phyloP scores from a whole-genome alignment of 1,140 invertebrate genomes.

The Anastrepha obliqua region DNA sequence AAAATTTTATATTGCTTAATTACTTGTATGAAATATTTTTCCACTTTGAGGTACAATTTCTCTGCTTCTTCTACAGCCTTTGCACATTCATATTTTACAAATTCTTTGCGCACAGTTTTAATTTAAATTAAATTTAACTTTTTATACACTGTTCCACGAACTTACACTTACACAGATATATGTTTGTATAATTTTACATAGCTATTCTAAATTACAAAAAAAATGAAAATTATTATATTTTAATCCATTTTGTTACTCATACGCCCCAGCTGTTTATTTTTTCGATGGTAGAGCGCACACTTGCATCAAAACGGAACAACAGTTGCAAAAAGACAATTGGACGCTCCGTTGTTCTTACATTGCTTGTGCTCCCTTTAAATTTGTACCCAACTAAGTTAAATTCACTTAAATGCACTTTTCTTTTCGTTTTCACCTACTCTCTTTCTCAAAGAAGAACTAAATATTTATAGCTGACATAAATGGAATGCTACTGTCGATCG shows the following conservation, averaged over 20 bases:
- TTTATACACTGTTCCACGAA: conserved; percentile 55
- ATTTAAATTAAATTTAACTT: conserved; percentile 20
- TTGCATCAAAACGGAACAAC: conserved; percentile 74
- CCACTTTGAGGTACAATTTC: conserved; percentile 49
- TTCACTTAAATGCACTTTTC: background rate
- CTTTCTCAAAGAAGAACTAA: too few relatives aligned
- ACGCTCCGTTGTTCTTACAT: conserved; percentile 74
- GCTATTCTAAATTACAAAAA: background rate
- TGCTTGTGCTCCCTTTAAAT: conserved; percentile 73
- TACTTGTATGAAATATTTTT: conserved; percentile 42
- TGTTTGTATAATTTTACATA: conserved; percentile 56
- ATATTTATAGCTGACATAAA: background rate
- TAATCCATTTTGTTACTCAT: conserved; percentile 5
- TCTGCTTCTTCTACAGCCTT: background rate
- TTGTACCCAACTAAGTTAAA: conserved; percentile 18
- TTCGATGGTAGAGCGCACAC: conserved; percentile 58
- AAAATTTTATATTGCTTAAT: conserved; percentile 5
- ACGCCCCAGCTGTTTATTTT: background rate
- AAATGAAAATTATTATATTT: background rate
- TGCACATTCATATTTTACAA: conserved; percentile 8
- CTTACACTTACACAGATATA: conserved; percentile 50
- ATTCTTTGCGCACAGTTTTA: conserved; percentile 9
- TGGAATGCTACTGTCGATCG: background rate
- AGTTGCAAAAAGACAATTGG: conserved; percentile 75
- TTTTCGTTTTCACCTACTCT: background rate